Evolutionary conservation across 1,140 invertebrate species (phyloP).

Genomic region (Spodoptera frugiperda): DNA sequence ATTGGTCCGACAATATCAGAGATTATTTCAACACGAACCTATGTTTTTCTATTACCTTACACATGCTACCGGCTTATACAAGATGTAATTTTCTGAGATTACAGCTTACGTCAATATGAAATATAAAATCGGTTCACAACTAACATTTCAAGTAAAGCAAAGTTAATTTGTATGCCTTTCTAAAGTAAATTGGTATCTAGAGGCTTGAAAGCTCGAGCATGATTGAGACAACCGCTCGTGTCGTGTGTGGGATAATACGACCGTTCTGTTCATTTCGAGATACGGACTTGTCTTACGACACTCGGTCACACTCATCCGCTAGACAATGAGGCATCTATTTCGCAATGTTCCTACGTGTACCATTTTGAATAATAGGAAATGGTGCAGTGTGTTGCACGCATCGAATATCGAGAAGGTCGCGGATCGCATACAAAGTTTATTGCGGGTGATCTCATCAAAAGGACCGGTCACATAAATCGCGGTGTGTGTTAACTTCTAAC

Average conservation of each 20-base stretch:
- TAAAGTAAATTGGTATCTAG: constrained; percentile 15
- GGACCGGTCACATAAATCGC: constrained; percentile 79
- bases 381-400: constrained; percentile 76
- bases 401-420: constrained; percentile 79
- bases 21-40: constrained; percentile 39
- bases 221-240: constrained; percentile 10
- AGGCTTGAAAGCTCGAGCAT: background rate
- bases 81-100: constrained; percentile 21
- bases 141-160: background rate
- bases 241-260: constrained; percentile 30
- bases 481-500: constrained; percentile 75
- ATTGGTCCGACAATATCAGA: constrained; percentile 24
- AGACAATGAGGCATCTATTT: constrained; percentile 81
- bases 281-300: constrained; percentile 55
- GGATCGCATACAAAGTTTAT: constrained; percentile 80
- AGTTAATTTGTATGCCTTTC: constrained; percentile 23
- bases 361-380: constrained; percentile 81
- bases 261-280: constrained; percentile 42
- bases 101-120: constrained; percentile 31
- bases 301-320: constrained; percentile 53
- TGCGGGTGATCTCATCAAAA: constrained; percentile 83
- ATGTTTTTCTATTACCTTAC: constrained; percentile 25
- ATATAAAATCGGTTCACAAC: constrained; percentile 32
- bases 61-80: constrained; percentile 21
- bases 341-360: constrained; percentile 68